Conservation (phyloP, 2,888 invertebrate genomes). For the Chironomus riparius region DNA sequence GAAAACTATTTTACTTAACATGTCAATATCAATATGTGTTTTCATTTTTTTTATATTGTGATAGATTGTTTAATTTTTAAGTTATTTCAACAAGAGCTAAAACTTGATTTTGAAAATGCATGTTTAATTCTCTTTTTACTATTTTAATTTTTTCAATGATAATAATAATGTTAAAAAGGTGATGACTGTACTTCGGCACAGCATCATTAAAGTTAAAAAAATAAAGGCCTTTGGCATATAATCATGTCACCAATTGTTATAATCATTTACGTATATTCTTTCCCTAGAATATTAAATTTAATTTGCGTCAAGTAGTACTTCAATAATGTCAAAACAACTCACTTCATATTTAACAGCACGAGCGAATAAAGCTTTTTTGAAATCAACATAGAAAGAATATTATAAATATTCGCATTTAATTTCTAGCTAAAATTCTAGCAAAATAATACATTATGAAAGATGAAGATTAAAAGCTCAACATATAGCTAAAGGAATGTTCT, state of each 20-base stretch:
- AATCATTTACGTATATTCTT: neutral
- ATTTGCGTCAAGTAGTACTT: neutral
- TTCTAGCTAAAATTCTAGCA: too few relatives aligned
- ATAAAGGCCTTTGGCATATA: too few relatives aligned
- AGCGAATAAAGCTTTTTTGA: neutral
- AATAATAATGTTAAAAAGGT: too few relatives aligned
- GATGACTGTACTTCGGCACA: neutral
- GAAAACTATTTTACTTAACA: slow-evolving; percentile 12
- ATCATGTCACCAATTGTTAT: too few relatives aligned
- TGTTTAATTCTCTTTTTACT: neutral
- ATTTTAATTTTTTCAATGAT: neutral
- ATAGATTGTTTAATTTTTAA: slow-evolving; percentile 21
- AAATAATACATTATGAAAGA: neutral
- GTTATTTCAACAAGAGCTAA: neutral
- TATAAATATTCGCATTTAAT: too few relatives aligned
- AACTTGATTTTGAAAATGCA: neutral
- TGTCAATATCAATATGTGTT: slow-evolving; percentile 26
- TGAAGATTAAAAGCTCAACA: neutral
- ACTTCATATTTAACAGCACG: neutral
- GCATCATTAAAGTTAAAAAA: neutral
- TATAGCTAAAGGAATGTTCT: neutral
- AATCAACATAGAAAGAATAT: too few relatives aligned
- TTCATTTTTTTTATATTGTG: slow-evolving; percentile 15
- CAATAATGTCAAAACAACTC: neutral
- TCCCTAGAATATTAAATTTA: neutral